Evolutionary conservation across 2,888 invertebrate genomes (phyloP).

Genomic region (Leptothorax acervorum): DNA sequence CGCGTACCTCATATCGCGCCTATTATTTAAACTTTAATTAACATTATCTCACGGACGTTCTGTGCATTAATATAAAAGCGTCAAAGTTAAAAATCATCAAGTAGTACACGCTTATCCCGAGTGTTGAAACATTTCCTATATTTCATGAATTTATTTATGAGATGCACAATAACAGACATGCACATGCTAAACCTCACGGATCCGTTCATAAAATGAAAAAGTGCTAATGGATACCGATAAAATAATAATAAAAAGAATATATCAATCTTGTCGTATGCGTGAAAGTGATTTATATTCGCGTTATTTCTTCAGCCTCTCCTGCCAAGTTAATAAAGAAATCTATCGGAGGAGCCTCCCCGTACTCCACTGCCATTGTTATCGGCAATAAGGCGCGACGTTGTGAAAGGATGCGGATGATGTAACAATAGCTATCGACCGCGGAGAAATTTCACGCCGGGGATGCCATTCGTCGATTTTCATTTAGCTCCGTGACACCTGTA

Average conservation of each 20-base stretch:
- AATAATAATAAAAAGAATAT: not conserved
- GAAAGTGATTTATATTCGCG: not conserved
- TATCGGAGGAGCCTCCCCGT: slow-evolving; percentile 5
- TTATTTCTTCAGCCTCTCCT: not conserved
- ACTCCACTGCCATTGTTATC: slow-evolving; percentile 36
- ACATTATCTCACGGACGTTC: slow-evolving; percentile 41
- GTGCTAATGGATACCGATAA: not conserved
- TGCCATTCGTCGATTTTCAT: slow-evolving; percentile 44
- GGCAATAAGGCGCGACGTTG: slow-evolving; percentile 67
- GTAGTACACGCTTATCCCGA: not conserved
- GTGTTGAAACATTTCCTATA: not conserved
- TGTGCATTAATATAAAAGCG: not conserved
- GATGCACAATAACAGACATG: not conserved
- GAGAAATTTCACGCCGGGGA: slow-evolving; percentile 63
- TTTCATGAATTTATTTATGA: not conserved
- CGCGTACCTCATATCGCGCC: not conserved
- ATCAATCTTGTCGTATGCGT: not conserved
- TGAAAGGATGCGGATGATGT: slow-evolving; percentile 65
- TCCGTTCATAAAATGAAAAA: not conserved
- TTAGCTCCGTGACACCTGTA: slow-evolving; percentile 57
- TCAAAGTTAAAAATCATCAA: not conserved
- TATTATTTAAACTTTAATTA: slow-evolving; percentile 47
- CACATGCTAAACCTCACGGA: not conserved
- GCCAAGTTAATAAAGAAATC: slow-evolving; percentile 34
- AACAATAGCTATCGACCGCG: slow-evolving; percentile 69